Evolutionary conservation across 2,113 vertebrate species (phyloP).

Genomic region (Plecturocebus donacophilus): DNA sequence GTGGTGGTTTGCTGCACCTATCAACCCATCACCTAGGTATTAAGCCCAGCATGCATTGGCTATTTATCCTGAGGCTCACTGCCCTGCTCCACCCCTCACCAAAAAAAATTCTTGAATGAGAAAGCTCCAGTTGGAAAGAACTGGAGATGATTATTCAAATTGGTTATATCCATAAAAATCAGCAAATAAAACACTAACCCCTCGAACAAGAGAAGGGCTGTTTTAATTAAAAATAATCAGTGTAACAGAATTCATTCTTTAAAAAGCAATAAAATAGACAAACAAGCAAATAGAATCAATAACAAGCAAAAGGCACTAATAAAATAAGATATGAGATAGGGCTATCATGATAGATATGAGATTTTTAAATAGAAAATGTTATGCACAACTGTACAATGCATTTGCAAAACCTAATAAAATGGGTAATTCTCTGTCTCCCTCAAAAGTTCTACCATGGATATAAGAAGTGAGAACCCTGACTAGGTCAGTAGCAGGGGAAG

Average conservation of each 20-base stretch:
- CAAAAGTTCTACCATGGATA: not conserved
- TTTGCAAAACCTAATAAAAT: not conserved
- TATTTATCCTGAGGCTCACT: too few relatives aligned
- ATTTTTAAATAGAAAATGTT: constrained; percentile 44
- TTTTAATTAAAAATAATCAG: constrained; percentile 58
- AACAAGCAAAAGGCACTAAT: not conserved
- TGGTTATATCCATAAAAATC: not conserved
- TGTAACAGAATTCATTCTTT: constrained; percentile 47
- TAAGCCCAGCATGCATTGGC: too few relatives aligned
- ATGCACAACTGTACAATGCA: not conserved
- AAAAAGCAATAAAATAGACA: constrained; percentile 51
- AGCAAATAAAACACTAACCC: not conserved
- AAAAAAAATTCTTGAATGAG: not conserved
- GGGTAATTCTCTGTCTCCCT: not conserved
- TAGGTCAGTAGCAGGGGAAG: not conserved
- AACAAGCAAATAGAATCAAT: constrained; percentile 35
- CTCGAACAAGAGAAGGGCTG: not conserved
- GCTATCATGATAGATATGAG: not conserved
- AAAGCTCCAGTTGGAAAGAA: not conserved
- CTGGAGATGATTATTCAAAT: not conserved
- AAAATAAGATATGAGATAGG: constrained; percentile 30
- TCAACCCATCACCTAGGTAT: too few relatives aligned
- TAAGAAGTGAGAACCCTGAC: not conserved
- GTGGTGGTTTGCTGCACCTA: too few relatives aligned
- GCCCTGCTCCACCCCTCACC: too few relatives aligned